Base-by-base conservation (phyloP, 2,797 vertebrate species). In the Botia almorhae region DNA sequence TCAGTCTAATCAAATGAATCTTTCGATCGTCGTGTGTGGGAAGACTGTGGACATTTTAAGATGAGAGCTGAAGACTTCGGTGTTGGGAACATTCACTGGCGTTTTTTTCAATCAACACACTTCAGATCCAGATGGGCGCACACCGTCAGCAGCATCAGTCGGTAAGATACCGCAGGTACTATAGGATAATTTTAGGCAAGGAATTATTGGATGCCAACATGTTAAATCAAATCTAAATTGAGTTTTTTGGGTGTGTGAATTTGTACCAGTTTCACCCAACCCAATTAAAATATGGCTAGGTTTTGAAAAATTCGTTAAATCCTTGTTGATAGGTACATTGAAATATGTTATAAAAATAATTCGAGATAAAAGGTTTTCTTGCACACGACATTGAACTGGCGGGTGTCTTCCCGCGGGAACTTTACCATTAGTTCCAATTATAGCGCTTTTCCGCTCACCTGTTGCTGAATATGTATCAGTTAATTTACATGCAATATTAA, bases 111-210 rank as follows among this genome's bases (percentile, higher is more conserved):
- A 36, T 7, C 63, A n/a, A 74, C 70, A 36, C 74, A 80, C 78
- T 67, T 80, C 53, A 68, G 70, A 6, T 80, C 78, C 78, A 74
- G 51, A 80, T 80, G 78, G 78, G 70, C 63, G 71, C 61, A n/a
- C 78, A 51, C 23, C 46, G 61, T 69, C 69, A 48, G 12, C 70
- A 60, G 51, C 61, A 60, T 48, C 78, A 80, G 8, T 23, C 39
- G 53, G 77, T 78, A 56, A 83, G 77, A 46, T 46, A 69, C 63
- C 53, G 10, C 21, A 36, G 58, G 73, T 39, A 23, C 48, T 17
- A 5, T 14, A 55, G 13, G 29, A 60, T 21, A 7, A 43, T 61
- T 14, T 56, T 51, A 73, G 53, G 50, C 29, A 53, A 33, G 33
- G 4, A 33, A 33, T 16, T 26, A 4, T 14, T 13, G 0, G 16